A percentile compares a stretch with the other conserved stretches of the same genome.
Evolutionary conservation across 2,113 vertebrate species (phyloP).

Genomic region (Megaleporinus macrocephalus): DNA sequence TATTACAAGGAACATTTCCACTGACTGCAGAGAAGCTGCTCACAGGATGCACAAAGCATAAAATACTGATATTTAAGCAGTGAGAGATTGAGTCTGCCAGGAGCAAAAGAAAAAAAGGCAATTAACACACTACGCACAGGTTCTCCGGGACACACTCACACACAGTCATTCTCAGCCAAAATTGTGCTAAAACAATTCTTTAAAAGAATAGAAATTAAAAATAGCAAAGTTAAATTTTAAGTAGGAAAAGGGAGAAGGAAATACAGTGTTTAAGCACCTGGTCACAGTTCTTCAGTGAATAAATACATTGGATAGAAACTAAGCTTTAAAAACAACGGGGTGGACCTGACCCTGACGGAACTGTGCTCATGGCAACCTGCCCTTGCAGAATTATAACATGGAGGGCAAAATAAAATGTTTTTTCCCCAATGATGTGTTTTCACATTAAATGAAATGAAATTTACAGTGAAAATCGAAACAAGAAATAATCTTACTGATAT

Average conservation of each 20-base stretch:
- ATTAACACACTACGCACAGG: conserved; percentile 69
- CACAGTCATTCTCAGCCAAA: background rate
- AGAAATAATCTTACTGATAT: conserved; percentile 68
- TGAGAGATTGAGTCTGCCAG: conserved; percentile 93
- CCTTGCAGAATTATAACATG: background rate
- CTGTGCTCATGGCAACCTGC: conserved; percentile 16
- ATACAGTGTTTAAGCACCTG: conserved; percentile 83
- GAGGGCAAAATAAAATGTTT: background rate
- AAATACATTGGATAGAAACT: conserved; percentile 51
- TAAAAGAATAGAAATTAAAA: conserved; percentile 54
- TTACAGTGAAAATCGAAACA: background rate
- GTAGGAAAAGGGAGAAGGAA: conserved; percentile 64
- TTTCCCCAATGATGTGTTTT: background rate
- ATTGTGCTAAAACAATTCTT: conserved; percentile 10
- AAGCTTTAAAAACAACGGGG: background rate
- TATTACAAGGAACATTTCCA: conserved; percentile 97
- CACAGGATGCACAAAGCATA: conserved; percentile 96
- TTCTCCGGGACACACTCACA: conserved; percentile 62
- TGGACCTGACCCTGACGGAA: background rate
- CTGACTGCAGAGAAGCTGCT: conserved; percentile 95
- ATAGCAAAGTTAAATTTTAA: conserved; percentile 57
- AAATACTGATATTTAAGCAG: conserved; percentile 88
- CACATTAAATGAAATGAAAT: conserved; percentile 16
- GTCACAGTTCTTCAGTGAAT: conserved; percentile 84
- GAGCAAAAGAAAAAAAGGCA: conserved; percentile 69